A percentile compares a stretch with the other conserved stretches of the same genome.
Conservation (phyloP, 1,140 invertebrate genomes). For the Saccostrea cuccullata region DNA sequence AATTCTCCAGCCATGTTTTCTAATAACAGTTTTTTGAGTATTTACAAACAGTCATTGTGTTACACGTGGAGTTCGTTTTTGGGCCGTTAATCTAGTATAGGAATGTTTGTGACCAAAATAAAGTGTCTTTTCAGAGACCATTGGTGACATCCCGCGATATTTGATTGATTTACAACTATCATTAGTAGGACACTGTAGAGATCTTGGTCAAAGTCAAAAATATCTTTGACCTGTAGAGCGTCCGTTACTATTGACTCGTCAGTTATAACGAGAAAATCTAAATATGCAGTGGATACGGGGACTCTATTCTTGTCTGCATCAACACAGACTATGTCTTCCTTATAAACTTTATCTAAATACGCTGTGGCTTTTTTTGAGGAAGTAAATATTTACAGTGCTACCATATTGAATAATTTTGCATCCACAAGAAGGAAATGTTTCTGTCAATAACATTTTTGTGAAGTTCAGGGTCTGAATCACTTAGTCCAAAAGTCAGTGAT, state of each 20-base stretch:
- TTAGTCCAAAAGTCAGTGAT: not conserved
- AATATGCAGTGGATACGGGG: not conserved
- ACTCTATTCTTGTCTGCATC: not conserved
- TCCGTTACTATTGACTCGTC: not conserved
- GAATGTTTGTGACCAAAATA: not conserved
- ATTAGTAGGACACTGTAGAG: not conserved
- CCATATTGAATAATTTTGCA: not conserved
- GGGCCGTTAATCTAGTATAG: not conserved
- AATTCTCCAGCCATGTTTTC: not conserved
- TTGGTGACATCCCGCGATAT: not conserved
- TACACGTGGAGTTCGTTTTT: not conserved
- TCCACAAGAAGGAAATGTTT: not conserved
- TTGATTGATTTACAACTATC: constrained; percentile 6
- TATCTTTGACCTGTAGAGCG: not conserved
- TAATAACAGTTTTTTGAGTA: not conserved
- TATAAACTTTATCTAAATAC: not conserved
- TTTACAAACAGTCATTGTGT: not conserved
- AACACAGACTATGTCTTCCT: not conserved
- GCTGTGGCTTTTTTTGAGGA: not conserved
- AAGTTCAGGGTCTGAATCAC: not conserved
- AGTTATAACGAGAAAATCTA: not conserved
- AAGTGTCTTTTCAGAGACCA: not conserved
- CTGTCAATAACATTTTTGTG: no score
- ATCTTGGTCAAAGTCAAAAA: constrained; percentile 5
- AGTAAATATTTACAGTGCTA: not conserved